A percentile compares a stretch with the other conserved stretches of the same genome.
These are phyloP conservation scores for Acipenser oxyrinchus DNA, from an alignment of 2,797 vertebrate genomes.

Conservation along the genomic window DNA sequence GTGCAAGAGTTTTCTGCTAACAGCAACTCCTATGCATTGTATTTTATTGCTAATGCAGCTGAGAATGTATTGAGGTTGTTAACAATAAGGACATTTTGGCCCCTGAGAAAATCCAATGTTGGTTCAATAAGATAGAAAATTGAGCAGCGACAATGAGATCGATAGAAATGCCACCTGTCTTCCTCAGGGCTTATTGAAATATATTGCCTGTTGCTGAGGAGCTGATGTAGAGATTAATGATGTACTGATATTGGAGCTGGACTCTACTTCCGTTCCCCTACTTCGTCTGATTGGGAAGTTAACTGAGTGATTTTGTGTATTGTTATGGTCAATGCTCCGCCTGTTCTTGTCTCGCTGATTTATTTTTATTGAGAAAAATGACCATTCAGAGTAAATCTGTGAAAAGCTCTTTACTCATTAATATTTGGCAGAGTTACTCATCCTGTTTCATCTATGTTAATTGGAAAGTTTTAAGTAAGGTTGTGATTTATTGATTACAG, in stretches of 20 bases:
- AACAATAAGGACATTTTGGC: slow-evolving; percentile 11
- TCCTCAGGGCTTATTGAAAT: slow-evolving; percentile 26
- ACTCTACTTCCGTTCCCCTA: slow-evolving; percentile 18
- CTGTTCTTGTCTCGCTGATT: background rate
- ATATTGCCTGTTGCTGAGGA: slow-evolving; percentile 22
- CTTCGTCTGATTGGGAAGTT: slow-evolving; percentile 19
- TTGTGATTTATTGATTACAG: background rate
- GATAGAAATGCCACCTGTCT: slow-evolving; percentile 21
- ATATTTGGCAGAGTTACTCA: background rate
- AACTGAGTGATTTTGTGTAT: slow-evolving; percentile 16
- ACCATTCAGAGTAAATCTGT: background rate
- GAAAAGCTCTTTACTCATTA: background rate
- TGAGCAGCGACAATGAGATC: slow-evolving; percentile 20
- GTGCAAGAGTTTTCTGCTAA: background rate
- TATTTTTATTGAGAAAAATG: slow-evolving; percentile 10
- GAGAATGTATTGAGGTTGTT: background rate
- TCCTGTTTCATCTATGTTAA: background rate
- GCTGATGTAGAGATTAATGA: slow-evolving; percentile 28
- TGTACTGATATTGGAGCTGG: slow-evolving; percentile 18
- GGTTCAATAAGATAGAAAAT: slow-evolving; percentile 27
- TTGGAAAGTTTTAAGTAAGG: background rate
- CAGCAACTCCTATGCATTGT: background rate
- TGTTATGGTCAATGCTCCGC: slow-evolving; percentile 6
- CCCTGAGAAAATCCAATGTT: slow-evolving; percentile 11
- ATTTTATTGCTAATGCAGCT: background rate